Evolutionary conservation across 2,888 invertebrate genomes (phyloP).

Genomic region (Crossocerus cetratus): DNA sequence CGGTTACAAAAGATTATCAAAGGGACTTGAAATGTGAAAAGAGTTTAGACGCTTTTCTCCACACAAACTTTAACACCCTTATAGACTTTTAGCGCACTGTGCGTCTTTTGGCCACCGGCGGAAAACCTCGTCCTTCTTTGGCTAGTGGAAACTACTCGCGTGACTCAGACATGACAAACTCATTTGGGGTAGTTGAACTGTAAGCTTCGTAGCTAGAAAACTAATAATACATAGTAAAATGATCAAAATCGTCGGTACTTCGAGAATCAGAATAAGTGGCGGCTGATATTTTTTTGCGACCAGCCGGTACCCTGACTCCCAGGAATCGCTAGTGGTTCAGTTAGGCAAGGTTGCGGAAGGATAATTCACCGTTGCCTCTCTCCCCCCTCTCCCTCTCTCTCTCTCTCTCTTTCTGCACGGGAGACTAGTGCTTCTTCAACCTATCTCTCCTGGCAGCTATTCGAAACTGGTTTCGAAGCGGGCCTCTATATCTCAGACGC

Average conservation of each 20-base stretch:
- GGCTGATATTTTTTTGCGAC: conserved; percentile 20
- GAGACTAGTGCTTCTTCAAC: conserved; percentile 34
- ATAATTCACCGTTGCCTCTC: conserved; percentile 67
- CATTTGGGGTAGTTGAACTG: neutral
- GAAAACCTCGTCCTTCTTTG: no score
- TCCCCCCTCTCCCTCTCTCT: conserved; percentile 23
- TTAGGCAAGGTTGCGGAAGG: conserved; percentile 73
- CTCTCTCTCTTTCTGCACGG: neutral
- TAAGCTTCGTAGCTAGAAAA: no score
- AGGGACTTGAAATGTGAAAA: neutral
- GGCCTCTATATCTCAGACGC: conserved; percentile 64
- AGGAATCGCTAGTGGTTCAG: conserved; percentile 47
- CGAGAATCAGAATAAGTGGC: conserved; percentile 12
- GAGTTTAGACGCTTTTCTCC: neutral
- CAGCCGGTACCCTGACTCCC: conserved; percentile 7
- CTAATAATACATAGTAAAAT: no score
- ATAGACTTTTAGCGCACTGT: no score
- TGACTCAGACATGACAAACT: neutral
- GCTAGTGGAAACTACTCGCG: conserved; percentile 1
- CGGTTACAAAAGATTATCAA: no score
- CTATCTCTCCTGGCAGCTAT: conserved; percentile 54
- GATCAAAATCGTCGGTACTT: conserved; percentile 8
- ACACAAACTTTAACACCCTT: no score
- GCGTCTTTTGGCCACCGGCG: no score
- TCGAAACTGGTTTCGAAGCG: conserved; percentile 69